phyloP scores from a whole-genome alignment of 2,113 vertebrate species.

The Chlorodrepanis virens region DNA sequence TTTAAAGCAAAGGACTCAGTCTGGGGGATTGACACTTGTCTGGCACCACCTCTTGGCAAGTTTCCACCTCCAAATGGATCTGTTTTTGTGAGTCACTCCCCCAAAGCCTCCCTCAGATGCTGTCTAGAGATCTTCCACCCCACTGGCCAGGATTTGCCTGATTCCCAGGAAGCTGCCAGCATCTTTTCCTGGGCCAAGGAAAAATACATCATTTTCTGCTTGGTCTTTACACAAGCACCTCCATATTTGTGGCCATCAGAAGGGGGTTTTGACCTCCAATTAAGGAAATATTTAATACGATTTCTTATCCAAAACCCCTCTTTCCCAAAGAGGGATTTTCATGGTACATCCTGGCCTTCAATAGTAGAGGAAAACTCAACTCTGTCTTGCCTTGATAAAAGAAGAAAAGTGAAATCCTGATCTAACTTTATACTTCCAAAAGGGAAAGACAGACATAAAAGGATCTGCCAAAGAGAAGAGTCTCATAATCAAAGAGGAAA shows the following conservation, averaged over 20 bases:
- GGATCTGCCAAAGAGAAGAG: neutral
- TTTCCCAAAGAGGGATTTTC: neutral
- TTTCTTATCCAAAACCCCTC: neutral
- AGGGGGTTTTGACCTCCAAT: neutral
- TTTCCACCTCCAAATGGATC: neutral
- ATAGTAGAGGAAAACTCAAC: neutral
- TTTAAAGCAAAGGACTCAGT: rapidly evolving
- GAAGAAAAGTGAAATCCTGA: neutral
- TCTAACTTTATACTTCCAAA: neutral
- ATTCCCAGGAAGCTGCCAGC: neutral
- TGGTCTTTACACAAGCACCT: neutral
- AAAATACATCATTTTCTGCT: neutral
- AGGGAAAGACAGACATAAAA: neutral
- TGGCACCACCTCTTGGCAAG: neutral
- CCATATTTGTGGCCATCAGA: neutral
- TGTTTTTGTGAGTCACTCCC: neutral
- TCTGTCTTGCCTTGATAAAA: neutral
- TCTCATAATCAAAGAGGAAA: neutral
- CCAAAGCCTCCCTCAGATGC: neutral
- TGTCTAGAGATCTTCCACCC: neutral
- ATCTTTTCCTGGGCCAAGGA: neutral
- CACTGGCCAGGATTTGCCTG: neutral
- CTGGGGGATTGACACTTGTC: too few species aligned
- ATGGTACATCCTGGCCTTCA: neutral
- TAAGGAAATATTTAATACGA: neutral